Evolutionary conservation across 2,797 vertebrate genomes (phyloP), one percentile per base, ranked within the genome.

Genomic region (Sebastes miniatus): DNA sequence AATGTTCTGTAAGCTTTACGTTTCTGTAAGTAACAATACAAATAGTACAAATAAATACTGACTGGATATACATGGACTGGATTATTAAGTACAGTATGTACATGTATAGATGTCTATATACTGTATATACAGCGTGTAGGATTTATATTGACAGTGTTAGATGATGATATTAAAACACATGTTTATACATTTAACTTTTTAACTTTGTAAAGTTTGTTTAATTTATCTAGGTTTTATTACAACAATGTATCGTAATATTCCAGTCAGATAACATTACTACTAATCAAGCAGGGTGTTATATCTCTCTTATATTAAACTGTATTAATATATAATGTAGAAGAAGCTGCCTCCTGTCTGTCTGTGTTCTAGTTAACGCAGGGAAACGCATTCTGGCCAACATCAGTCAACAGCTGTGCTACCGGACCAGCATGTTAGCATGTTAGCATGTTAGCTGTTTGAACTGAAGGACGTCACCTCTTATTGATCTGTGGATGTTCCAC

Each of bases 331-430:
- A 8, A 3, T 6, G 14, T 16, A 12, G 2, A 14, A 22, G 1
- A 0, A 58, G 27, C 34, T 14, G 69, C 13, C 9, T 63, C 11
- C 29, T 25, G 18, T 9, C 20, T 1, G n/a, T 34, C 7, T 34
- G 52, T 2, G 4, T 43, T 29, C 6, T 1, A n/a, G 22, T 52
- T 76, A 89, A 90, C 91, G 84, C 88, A 91, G 89, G 88, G 83
- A 91, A 87, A 83, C 1, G 20, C 74, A 72, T 84, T 79, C 20
- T 91, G 89, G 80, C 90, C 92, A 93, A 88, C 91, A 81, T 43
- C 75, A 14, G 27, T 47, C 14, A 39, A 24, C 57, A 54, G 24
- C 34, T 12, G 34, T 36, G 32, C 11, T 36, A 13, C 8, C 7
- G n/a, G 4, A 22, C 14, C 5, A 29, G 3, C 6, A 7, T 12